phyloP scores from a whole-genome alignment of 2,113 vertebrate genomes.

The Phycodurus eques region DNA sequence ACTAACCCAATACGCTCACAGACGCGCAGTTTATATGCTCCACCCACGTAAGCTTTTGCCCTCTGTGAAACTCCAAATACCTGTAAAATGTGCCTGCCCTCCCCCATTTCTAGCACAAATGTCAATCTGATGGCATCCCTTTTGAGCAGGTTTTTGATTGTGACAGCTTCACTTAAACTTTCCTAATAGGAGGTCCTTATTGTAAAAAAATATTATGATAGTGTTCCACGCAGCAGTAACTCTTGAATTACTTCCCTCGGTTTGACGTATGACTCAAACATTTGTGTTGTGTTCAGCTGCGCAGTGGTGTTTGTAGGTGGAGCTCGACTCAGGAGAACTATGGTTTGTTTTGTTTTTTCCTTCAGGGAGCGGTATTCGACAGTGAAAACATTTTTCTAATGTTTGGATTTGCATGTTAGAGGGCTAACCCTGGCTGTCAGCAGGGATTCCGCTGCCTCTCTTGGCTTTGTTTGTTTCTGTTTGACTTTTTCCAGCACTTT shows the following conservation, averaged over 20 bases:
- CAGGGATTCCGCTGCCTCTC: constrained; percentile 12
- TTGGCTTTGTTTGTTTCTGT: constrained; percentile 17
- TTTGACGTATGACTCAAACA: constrained; percentile 48
- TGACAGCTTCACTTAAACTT: constrained; percentile 2
- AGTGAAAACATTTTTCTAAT: constrained; percentile 41
- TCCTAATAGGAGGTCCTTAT: constrained; percentile 13
- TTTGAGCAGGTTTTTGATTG: neutral
- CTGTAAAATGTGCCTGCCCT: neutral
- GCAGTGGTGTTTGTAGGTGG: constrained; percentile 45
- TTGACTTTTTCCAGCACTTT: constrained; percentile 26
- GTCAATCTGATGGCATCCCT: neutral
- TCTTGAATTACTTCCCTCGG: constrained; percentile 17
- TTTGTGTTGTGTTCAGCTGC: constrained; percentile 49
- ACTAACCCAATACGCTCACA: neutral
- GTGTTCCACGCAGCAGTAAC: constrained; percentile 8
- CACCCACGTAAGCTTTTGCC: constrained; percentile 38
- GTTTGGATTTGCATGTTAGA: constrained; percentile 44
- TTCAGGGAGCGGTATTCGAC: constrained; percentile 32
- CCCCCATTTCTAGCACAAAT: constrained; percentile 9
- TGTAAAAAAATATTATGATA: neutral
- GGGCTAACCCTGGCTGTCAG: constrained; percentile 11
- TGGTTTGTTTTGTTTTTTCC: constrained; percentile 15
- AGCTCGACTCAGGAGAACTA: constrained; percentile 48
- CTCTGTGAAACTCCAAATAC: constrained; percentile 1
- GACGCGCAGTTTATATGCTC: constrained; percentile 40